These are phyloP conservation scores for Trematomus loennbergii DNA, from an alignment of 2,113 vertebrate genomes.

Conservation along the genomic window DNA sequence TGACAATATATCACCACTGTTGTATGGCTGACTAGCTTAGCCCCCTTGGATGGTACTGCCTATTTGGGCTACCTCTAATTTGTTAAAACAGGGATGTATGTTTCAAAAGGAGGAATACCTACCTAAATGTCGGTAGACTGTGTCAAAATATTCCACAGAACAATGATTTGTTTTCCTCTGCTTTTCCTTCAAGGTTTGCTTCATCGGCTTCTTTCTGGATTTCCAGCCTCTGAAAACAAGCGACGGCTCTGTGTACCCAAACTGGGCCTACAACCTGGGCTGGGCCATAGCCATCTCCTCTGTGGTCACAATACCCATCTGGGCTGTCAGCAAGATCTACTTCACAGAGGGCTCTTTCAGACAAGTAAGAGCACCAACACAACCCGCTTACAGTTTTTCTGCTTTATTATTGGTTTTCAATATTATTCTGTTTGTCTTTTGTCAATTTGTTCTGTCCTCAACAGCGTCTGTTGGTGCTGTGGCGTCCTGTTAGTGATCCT, in stretches of 20 bases:
- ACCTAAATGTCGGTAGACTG: too few relatives aligned
- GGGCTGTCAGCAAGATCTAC: constrained; percentile 41
- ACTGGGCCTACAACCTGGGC: constrained; percentile 68
- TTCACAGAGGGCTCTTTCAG: constrained; percentile 42
- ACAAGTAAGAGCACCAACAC: constrained; percentile 47
- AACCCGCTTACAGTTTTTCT: not conserved
- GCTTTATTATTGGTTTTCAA: not conserved
- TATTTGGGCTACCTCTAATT: too few relatives aligned
- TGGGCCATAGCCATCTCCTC: constrained; percentile 64
- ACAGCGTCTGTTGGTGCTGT: constrained; percentile 38
- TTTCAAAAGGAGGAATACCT: too few relatives aligned
- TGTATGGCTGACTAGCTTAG: too few relatives aligned
- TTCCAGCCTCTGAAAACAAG: constrained; percentile 65
- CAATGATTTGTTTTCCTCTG: not conserved
- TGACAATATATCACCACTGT: too few relatives aligned
- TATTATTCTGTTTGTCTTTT: not conserved
- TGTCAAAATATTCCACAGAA: not conserved
- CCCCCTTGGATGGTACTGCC: too few relatives aligned
- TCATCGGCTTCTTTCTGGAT: constrained; percentile 59
- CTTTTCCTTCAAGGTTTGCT: constrained; percentile 46
- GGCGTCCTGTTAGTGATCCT: not conserved
- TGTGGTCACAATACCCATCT: constrained; percentile 60
- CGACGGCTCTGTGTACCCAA: constrained; percentile 49
- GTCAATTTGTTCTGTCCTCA: not conserved
- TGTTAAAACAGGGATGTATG: too few relatives aligned